Evolutionary conservation across 1,140 invertebrate genomes (phyloP).

Genomic region (Phortica variegata): DNA sequence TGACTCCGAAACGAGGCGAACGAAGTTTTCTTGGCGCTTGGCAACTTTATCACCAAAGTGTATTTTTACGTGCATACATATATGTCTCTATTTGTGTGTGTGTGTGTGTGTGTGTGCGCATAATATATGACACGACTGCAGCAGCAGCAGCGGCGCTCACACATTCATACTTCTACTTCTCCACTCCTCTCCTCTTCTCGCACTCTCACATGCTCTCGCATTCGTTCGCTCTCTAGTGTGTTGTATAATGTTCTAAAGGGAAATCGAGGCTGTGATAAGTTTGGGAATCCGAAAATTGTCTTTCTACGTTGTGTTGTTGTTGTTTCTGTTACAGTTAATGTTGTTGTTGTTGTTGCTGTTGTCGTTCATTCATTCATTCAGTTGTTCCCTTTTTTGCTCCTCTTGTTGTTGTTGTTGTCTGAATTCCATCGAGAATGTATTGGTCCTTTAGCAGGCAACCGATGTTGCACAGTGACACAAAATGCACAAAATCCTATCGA

Average conservation of each 20-base stretch:
- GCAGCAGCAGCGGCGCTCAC: too few species aligned
- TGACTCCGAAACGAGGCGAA: too few species aligned
- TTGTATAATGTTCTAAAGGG: slow-evolving; percentile 57
- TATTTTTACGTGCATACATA: slow-evolving; percentile 13
- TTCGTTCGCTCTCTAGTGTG: slow-evolving; percentile 39
- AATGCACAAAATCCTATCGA: too few species aligned
- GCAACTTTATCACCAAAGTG: slow-evolving; percentile 48
- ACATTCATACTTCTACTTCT: background rate
- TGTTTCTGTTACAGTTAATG: slow-evolving; percentile 16
- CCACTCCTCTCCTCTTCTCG: background rate
- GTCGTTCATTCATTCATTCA: too few species aligned
- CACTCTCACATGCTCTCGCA: slow-evolving; percentile 5
- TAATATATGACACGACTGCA: slow-evolving; percentile 45
- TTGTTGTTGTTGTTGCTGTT: slow-evolving; percentile 7
- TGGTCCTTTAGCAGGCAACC: slow-evolving; percentile 52
- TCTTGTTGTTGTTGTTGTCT: slow-evolving; percentile 18
- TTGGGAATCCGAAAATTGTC: slow-evolving; percentile 57
- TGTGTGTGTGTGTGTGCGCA: slow-evolving; percentile 8
- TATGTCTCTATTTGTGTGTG: slow-evolving; percentile 9
- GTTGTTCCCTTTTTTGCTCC: too few species aligned
- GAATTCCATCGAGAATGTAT: slow-evolving; percentile 52
- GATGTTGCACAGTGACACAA: slow-evolving; percentile 34
- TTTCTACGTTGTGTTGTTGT: slow-evolving; percentile 33
- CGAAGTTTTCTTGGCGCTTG: too few species aligned
- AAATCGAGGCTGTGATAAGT: slow-evolving; percentile 57